A percentile compares a stretch with the other conserved stretches of the same genome.
Conservation (phyloP, 2,888 invertebrate genomes). For the Blomia tropicalis region DNA sequence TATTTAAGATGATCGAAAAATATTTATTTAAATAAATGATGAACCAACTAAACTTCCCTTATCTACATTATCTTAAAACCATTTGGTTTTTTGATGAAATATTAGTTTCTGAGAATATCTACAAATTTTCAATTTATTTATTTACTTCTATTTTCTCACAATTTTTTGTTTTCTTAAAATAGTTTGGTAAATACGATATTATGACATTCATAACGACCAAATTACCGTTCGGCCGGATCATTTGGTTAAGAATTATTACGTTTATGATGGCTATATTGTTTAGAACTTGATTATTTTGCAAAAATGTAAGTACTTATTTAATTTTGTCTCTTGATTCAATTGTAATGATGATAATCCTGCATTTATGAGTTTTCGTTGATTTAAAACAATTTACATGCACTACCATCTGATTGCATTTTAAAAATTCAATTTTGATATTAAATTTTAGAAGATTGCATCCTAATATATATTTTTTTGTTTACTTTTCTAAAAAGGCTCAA, state of each 20-base stretch:
- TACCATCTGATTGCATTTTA: slow-evolving; percentile 7
- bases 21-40: not conserved
- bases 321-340: not conserved
- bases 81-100: not conserved
- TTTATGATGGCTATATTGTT: not conserved
- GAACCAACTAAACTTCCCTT: not conserved
- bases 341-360: slow-evolving; percentile 6
- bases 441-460: too few species aligned
- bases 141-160: not conserved
- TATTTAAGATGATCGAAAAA: not conserved
- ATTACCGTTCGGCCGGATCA: not conserved
- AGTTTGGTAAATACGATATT: not conserved
- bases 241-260: not conserved
- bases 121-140: not conserved
- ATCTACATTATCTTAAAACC: slow-evolving; percentile 12
- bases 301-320: too few species aligned
- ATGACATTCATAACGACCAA: too few species aligned
- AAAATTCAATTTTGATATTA: too few species aligned
- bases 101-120: not conserved
- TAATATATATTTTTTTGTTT: too few species aligned
- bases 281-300: not conserved
- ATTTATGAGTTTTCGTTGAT: not conserved
- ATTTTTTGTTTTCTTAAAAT: not conserved
- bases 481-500: too few species aligned
- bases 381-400: slow-evolving; percentile 5